A percentile compares a stretch with the other conserved stretches of the same genome.
Conservation (phyloP, 2,113 vertebrate genomes). For the Lipophrys pholis region DNA sequence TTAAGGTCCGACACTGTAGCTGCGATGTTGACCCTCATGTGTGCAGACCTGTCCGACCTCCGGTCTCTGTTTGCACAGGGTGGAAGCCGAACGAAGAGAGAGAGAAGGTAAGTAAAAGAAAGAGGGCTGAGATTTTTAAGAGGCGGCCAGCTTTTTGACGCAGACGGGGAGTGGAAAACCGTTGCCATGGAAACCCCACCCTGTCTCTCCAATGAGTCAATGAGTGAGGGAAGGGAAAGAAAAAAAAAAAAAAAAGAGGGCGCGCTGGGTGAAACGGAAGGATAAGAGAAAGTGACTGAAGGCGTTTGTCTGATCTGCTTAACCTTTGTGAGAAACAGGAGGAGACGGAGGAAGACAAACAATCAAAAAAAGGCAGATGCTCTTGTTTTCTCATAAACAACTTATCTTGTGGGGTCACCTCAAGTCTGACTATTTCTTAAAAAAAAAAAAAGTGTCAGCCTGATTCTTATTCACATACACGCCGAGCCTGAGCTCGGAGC, state of each 20-base stretch:
- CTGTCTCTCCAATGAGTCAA: constrained; percentile 67
- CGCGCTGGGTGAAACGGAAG: constrained; percentile 35
- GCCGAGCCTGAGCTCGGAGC: constrained; percentile 26
- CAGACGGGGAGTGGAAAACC: constrained; percentile 69
- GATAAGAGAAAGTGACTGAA: constrained; percentile 39
- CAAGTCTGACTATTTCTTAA: background rate
- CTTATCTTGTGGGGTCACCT: background rate
- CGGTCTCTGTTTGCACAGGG: background rate
- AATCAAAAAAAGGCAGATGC: background rate
- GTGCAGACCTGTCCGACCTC: too few relatives aligned
- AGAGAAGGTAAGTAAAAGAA: constrained; percentile 9
- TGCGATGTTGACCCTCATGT: too few relatives aligned
- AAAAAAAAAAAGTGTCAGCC: background rate
- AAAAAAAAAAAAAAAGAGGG: constrained; percentile 1
- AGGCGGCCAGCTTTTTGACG: constrained; percentile 67
- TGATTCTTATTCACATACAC: background rate
- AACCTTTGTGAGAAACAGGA: constrained; percentile 22
- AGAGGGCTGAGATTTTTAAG: constrained; percentile 64
- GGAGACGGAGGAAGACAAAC: background rate
- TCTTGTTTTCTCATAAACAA: background rate
- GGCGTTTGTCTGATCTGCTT: constrained; percentile 37
- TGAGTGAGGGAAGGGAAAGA: constrained; percentile 51
- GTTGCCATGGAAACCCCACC: constrained; percentile 82
- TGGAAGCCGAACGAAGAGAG: background rate
- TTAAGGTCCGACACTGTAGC: too few relatives aligned